Percentiles rank a stretch among this genome's conserved stretches.
phyloP scores from a whole-genome alignment of 2,888 invertebrate species.

The Xylota segnis region DNA sequence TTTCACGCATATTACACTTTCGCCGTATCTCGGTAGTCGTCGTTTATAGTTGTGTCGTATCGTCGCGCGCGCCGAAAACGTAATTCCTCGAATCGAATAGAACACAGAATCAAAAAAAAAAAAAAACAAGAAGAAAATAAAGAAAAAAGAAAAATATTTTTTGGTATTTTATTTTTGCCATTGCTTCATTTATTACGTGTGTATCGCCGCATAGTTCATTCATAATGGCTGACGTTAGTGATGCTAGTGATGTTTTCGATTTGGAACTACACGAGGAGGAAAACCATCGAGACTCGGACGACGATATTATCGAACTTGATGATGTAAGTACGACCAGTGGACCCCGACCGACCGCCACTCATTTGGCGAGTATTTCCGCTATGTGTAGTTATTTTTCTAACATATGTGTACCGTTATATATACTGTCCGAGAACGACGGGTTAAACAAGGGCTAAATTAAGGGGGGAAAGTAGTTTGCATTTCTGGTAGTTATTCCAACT shows the following conservation, averaged over 20 bases:
- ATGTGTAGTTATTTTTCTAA: neutral
- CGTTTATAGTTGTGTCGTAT: conserved; percentile 19
- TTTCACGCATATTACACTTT: conserved; percentile 48
- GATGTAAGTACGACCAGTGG: conserved; percentile 89
- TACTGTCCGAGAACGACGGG: conserved; percentile 9
- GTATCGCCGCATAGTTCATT: conserved; percentile 37
- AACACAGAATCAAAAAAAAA: conserved; percentile 40
- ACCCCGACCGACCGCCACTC: too few species aligned
- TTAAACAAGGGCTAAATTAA: conserved; percentile 62
- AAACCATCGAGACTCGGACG: conserved; percentile 89
- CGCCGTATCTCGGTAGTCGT: conserved; percentile 37
- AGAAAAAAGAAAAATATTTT: conserved; percentile 18
- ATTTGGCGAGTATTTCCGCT: conserved; percentile 45
- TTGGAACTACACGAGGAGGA: conserved; percentile 94
- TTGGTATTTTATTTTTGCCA: conserved; percentile 46
- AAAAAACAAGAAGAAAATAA: neutral
- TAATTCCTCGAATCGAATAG: conserved; percentile 33
- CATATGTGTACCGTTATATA: neutral
- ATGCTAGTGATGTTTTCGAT: conserved; percentile 92
- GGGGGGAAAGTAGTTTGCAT: conserved; percentile 26
- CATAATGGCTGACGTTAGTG: conserved; percentile 83
- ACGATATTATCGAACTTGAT: conserved; percentile 95
- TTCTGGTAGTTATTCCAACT: conserved; percentile 6
- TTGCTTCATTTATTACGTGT: conserved; percentile 48
- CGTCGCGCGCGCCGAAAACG: conserved; percentile 69